Evolutionary conservation across 2,797 vertebrate species (phyloP).

Genomic region (Dipus sagitta): DNA sequence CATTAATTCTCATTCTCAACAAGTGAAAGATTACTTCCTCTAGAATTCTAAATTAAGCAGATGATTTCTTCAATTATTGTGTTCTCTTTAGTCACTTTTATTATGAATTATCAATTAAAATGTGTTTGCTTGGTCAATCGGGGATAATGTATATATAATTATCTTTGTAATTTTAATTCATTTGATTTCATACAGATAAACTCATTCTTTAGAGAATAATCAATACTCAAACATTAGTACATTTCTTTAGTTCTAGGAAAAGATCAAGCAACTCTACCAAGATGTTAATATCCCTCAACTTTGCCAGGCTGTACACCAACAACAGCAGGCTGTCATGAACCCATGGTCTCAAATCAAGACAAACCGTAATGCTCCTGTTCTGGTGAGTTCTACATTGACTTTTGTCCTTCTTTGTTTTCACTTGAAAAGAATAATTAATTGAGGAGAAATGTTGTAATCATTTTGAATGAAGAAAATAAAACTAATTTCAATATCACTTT

Average conservation of each 20-base stretch:
- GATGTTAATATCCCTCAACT: background rate
- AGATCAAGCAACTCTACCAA: background rate
- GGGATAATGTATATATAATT: background rate
- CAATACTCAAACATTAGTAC: background rate
- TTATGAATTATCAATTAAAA: background rate
- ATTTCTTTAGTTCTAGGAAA: conserved; percentile 15
- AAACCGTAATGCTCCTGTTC: background rate
- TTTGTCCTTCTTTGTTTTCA: background rate
- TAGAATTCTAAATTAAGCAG: background rate
- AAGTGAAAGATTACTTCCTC: background rate
- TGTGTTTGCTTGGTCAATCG: background rate
- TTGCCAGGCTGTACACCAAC: background rate
- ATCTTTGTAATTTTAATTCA: background rate
- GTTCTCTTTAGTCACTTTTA: background rate
- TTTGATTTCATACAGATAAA: background rate
- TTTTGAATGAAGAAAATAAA: background rate
- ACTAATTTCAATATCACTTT: background rate
- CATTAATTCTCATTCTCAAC: background rate
- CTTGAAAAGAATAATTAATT: background rate
- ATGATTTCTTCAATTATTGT: background rate
- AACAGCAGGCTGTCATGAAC: background rate
- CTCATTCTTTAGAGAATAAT: background rate
- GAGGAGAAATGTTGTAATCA: background rate
- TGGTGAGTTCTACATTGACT: background rate
- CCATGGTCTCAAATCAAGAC: background rate